These are phyloP conservation scores for Rhabdomys pumilio DNA, from an alignment of 2,797 vertebrate species.

Conservation along the genomic window DNA sequence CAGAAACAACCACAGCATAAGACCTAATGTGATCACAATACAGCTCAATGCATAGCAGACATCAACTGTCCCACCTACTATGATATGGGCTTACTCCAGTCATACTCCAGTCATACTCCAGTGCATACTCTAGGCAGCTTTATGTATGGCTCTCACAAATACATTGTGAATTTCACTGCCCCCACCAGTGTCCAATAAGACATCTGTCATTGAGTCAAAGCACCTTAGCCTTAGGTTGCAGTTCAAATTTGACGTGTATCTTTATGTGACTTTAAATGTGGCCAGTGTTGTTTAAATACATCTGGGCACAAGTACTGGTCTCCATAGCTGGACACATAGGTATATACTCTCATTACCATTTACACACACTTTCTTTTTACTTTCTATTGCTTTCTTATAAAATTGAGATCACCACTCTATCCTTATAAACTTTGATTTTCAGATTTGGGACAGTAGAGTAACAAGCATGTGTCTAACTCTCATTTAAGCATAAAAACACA, in stretches of 20 bases:
- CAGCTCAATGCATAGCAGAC: rapidly evolving
- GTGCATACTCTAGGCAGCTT: rapidly evolving
- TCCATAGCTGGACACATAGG: not conserved
- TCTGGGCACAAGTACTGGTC: too few relatives aligned
- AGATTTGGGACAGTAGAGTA: not conserved
- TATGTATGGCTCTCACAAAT: rapidly evolving
- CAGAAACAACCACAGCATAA: not conserved
- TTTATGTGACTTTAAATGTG: not conserved
- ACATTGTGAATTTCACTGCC: rapidly evolving
- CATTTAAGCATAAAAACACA: slow-evolving; percentile 29
- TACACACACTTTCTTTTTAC: not conserved
- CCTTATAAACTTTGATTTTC: slow-evolving; percentile 11
- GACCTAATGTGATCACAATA: not conserved
- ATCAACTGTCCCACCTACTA: rapidly evolving
- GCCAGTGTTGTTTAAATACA: not conserved
- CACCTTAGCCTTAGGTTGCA: not conserved
- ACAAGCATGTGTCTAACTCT: not conserved
- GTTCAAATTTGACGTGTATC: not conserved
- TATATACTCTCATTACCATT: rapidly evolving
- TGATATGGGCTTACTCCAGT: too few relatives aligned
- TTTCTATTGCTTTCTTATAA: not conserved
- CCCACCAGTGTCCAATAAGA: rapidly evolving
- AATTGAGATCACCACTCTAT: not conserved
- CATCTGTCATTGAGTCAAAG: not conserved
- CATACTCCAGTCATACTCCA: too few relatives aligned